Evolutionary conservation across 2,113 vertebrate species (phyloP).

Genomic region (Thymallus thymallus): DNA sequence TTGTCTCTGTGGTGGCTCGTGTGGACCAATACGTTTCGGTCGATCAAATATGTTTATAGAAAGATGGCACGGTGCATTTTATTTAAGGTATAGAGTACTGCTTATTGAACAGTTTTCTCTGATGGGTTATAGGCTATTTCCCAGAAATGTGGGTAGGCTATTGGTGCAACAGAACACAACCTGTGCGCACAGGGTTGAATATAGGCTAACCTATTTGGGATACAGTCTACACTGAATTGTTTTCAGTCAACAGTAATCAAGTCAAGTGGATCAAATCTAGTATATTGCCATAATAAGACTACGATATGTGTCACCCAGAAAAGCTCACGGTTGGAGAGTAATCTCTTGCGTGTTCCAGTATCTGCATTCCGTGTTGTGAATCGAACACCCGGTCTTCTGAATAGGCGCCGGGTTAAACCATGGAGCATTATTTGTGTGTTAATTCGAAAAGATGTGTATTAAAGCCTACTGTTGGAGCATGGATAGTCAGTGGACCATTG

Average conservation of each 20-base stretch:
- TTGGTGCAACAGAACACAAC: not conserved
- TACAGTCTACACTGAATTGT: not conserved
- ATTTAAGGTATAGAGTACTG: not conserved
- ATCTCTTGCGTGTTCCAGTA: not conserved
- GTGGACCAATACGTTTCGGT: not conserved
- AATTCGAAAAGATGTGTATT: not conserved
- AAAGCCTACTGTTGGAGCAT: not conserved
- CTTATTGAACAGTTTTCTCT: not conserved
- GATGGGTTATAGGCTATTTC: not conserved
- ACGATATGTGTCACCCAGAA: not conserved
- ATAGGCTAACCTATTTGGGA: not conserved
- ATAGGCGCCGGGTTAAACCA: not conserved
- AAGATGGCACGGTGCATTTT: not conserved
- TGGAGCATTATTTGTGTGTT: not conserved
- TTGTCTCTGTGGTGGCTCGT: conserved; percentile 13
- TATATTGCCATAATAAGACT: not conserved
- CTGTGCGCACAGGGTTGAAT: not conserved
- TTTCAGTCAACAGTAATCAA: not conserved
- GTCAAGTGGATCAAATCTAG: not conserved
- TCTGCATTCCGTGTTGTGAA: not conserved
- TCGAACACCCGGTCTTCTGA: not conserved
- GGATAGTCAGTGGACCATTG: not conserved
- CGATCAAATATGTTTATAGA: not conserved
- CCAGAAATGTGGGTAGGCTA: not conserved
- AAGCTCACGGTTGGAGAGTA: not conserved